Evolutionary conservation across 2,797 vertebrate species (phyloP), one percentile per base, ranked within the genome.

Genomic region (Yasuhikotakia modesta): DNA sequence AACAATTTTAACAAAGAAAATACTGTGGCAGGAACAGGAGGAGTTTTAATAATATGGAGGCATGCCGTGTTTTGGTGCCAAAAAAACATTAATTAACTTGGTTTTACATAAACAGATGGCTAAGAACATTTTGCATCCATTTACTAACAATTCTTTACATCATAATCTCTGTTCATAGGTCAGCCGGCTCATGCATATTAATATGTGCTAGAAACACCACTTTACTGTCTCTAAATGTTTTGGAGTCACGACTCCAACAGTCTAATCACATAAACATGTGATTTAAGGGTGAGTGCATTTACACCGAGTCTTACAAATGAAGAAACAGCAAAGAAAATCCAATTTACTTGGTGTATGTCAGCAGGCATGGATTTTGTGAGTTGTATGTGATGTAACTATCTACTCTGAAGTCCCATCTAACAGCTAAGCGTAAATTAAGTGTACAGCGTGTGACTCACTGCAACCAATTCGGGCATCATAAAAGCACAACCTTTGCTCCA

Each of bases 231-330:
- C 21, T 21, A 21, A 13, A 63, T 11, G 30, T 35, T 16, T 63
- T 35, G 17, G 60, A 63, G 30, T 46, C 1, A 7, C n/a, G n/a
- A 19, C 19, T 70, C 39, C 43, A 30, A 30, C 22, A 50, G n/a
- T 68, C n/a, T 69, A 61, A 69, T 77, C 55, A 48, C 55, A 76
- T 58, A 48, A 58, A 61, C 13, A 69, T 69, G 32, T 39, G 1
- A 76, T 76, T 50, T 75, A 55, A 75, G 65, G 27, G 21, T 39
- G 24, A 69, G 45, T 61, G 55, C 24, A 50, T 69, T 76, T 60
- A n/a, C n/a, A 68, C 21, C 12, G n/a, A 58, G 64, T 19, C 14
- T 39, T 48, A n/a, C 53, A 69, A n/a, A 60, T 24, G 65, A 46
- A 17, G 0, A 1, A 21, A 67, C 55, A 14, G 30, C 63, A 0